Evolutionary conservation across 2,113 vertebrate genomes (phyloP).

Genomic region (Podarcis raffonei): DNA sequence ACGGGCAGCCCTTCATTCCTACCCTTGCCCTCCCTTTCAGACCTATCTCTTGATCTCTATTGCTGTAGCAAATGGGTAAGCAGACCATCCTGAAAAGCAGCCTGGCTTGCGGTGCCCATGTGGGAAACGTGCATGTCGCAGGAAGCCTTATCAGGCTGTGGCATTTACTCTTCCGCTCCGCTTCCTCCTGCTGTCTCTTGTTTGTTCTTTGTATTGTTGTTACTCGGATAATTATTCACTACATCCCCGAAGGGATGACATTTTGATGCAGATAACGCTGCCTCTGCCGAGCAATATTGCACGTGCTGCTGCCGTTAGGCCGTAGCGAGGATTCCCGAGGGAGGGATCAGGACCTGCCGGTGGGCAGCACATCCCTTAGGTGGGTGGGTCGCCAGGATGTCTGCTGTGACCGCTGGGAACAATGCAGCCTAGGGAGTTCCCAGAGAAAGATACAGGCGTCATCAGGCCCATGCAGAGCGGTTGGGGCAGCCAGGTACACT

Average conservation of each 20-base stretch:
- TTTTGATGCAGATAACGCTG: slow-evolving; percentile 4
- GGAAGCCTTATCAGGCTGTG: slow-evolving; percentile 20
- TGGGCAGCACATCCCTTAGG: not conserved
- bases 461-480: no score
- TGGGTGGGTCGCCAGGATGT: not conserved
- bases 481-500: no score
- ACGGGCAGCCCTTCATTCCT: not conserved
- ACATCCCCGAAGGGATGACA: slow-evolving; percentile 10
- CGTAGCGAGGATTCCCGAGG: not conserved
- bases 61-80: not conserved
- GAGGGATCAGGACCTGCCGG: not conserved
- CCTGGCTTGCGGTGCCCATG: not conserved
- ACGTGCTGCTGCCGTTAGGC: not conserved
- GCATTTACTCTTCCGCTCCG: slow-evolving; percentile 12
- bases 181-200: slow-evolving; percentile 21
- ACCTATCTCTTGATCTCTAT: not conserved
- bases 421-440: not conserved
- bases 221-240: slow-evolving; percentile 20
- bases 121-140: slow-evolving; percentile 3
- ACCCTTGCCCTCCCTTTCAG: not conserved
- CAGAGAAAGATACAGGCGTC: not conserved
- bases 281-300: slow-evolving; percentile 14
- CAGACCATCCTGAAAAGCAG: not conserved
- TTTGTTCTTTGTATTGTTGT: slow-evolving; percentile 32
- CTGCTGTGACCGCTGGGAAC: not conserved